Evolutionary conservation across 1,140 invertebrate genomes (phyloP), one percentile per base, ranked within the genome.

Genomic region (Colletes gigas): DNA sequence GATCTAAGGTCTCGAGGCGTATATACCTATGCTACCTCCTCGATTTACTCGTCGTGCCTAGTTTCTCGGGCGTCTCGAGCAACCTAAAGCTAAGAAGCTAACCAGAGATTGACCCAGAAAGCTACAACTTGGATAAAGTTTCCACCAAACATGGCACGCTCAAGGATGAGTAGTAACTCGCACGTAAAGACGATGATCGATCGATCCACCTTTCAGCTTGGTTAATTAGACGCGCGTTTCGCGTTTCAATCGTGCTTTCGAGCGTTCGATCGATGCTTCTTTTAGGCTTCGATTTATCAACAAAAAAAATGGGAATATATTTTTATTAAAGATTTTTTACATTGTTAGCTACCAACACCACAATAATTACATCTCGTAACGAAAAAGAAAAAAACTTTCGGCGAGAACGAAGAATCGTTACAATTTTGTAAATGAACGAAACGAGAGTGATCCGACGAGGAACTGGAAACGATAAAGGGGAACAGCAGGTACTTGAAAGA

Each of bases 1-100:
- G 83, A 85, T 85, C 88, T 88, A 86, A 89, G 83, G 82, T 88
- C 85, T 87, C 85, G 81, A 54, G 73, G 62, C 74, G 80, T 85
- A 74, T 82, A 85, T 68, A 77, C 44, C 70, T 63, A 79, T 15
- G 47, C 50, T 39, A 79, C 78, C 88, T 84, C 77, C 86, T 89
- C 86, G 86, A 87, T 88, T 89, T 89, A 88, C 80, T 77, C 78
- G 68, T 59, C 77, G 54, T 54, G 57, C 72, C 78, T 78, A 83
- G 83, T 78, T 74, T 88, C 87, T 77, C 79, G 78, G 41, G 21
- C 74, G 78, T 63, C 63, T 81, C 82, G 72, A 63, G 77, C 87
- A 80, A 81, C 41, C 73, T 78, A 78, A 85, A 85, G 84, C 79
- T 82, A 77, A 86, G 80, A 71, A 86, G 80, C 70, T 78, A 79